Evolutionary conservation across 1,140 invertebrate genomes (phyloP), one percentile per base, ranked within the genome.

Genomic region (Aphidius ervi): DNA sequence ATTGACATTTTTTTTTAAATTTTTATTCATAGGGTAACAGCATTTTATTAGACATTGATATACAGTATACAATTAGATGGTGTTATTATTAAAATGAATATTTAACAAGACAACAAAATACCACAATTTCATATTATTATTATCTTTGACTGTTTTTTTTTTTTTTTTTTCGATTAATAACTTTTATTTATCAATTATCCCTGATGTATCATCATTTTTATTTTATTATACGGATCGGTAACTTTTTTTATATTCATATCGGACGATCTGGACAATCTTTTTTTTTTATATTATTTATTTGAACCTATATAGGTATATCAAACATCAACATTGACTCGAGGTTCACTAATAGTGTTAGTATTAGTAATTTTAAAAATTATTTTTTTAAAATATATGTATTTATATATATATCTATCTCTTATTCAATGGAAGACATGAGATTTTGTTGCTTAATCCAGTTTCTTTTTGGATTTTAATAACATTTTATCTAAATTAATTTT

Each of bases 11-110:
- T 16, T 46, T 5, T 20, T 5, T 7, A 46, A 56, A 40, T 39
- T 52, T 40, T 41, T 47, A n/a, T 62, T 16, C 54, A 45, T 57
- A 40, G 60, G 66, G 66, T 75, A 77, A 79, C 75, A 77, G 70
- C 70, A 75, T 67, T 76, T 77, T 77, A 79, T 79, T 79, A 79
- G 73, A 80, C 76, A 80, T 78, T 54, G 52, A 80, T 78, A 78
- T 79, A 78, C 76, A 80, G 69, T 71, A 71, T 74, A 67, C 54
- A 57, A 71, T 67, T 67, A 68, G 62, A 56, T 70, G 56, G 55
- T 58, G 64, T 31, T 64, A 56, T 62, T 65, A 63, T 52, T 63
- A 65, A 67, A 62, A 45, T 40, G 47, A 57, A 68, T 65, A 65
- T 62, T 70, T 70, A 61, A 65, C 63, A 66, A 70, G 65, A 66